Conservation (phyloP, 2,888 invertebrate species). For the Malacosoma neustria region DNA sequence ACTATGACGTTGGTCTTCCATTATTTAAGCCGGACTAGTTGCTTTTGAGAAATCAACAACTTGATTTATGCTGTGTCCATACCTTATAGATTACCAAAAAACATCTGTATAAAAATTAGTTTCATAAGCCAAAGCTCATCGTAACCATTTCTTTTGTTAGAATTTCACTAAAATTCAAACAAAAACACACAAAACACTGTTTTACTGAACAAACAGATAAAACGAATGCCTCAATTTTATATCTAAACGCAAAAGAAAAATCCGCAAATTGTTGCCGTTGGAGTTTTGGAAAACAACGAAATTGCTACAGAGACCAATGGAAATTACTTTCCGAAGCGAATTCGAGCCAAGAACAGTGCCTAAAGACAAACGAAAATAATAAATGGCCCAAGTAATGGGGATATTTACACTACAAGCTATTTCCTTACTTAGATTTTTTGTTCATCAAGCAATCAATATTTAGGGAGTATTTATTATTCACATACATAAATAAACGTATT, state of each 20-base stretch:
- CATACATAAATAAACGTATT: too few species aligned
- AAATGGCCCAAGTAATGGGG: conserved; percentile 21
- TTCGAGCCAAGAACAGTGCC: conserved; percentile 19
- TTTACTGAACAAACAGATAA: conserved; percentile 14
- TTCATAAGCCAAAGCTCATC: too few species aligned
- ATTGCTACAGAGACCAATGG: conserved; percentile 25
- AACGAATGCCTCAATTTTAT: conserved; percentile 15
- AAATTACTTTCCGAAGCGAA: conserved; percentile 29
- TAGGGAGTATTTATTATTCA: too few species aligned
- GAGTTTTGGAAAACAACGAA: conserved; percentile 30
- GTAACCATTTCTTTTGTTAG: too few species aligned
- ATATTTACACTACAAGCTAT: background rate
- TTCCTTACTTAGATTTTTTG: too few species aligned
- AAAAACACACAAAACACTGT: background rate
- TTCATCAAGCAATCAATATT: too few species aligned
- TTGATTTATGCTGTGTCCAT: too few species aligned
- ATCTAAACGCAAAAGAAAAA: conserved; percentile 14
- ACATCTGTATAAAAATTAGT: too few species aligned
- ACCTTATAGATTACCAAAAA: too few species aligned
- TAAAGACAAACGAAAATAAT: conserved; percentile 33
- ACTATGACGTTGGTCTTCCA: too few species aligned
- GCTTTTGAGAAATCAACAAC: too few species aligned
- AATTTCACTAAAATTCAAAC: background rate
- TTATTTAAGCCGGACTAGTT: too few species aligned
- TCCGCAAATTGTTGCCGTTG: conserved; percentile 15